Evolutionary conservation across 1,140 invertebrate genomes (phyloP), one percentile per base, ranked within the genome.

Genomic region (Sitobion miscanthi): DNA sequence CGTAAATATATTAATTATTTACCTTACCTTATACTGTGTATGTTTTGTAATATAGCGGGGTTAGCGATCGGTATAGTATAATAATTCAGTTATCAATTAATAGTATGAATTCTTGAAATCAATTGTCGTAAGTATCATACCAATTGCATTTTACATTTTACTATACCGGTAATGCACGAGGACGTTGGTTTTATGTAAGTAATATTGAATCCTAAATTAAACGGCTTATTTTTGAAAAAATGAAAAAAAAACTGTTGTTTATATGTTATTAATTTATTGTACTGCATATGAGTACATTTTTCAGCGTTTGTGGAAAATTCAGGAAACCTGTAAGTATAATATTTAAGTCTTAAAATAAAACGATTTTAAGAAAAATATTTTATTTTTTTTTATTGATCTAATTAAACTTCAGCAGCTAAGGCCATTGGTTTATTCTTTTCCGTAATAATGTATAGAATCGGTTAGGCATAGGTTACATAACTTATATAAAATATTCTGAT

Each of bases 1-100:
- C 62, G 14, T 77, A 77, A 77, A 77, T 77, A 77, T n/a, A n/a
- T 77, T 77, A 77, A 77, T n/a, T 77, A 77, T n/a, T 77, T n/a
- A 35, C 62, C 2, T 77, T 77, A 20, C 30, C 30, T 69, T 45
- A 42, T 25, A 20, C 5, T 35, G 86, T 49, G 6, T 2, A 45
- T 45, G 25, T 91, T 82, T 49, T n/a, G 30, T 77, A 42, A 91
- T 30, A 62, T 69, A n/a, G n/a, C n/a, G 11, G 25, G 42, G 57
- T 77, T 77, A 91, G 69, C 30, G 90, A 91, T 62, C 2, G 25
- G 17, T 35, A 45, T n/a, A 69, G 8, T 14, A 30, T 69, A 8
- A 7, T 62, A 52, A 82, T 35, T 38, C 7, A 83, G 35, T 38
- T 38, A 83, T 38, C 77, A 83, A 83, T 83, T 77, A 20, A n/a